Percentiles rank a stretch among this genome's conserved stretches.
phyloP scores from a whole-genome alignment of 2,888 invertebrate genomes.

The Euspilapteryx auroguttella region DNA sequence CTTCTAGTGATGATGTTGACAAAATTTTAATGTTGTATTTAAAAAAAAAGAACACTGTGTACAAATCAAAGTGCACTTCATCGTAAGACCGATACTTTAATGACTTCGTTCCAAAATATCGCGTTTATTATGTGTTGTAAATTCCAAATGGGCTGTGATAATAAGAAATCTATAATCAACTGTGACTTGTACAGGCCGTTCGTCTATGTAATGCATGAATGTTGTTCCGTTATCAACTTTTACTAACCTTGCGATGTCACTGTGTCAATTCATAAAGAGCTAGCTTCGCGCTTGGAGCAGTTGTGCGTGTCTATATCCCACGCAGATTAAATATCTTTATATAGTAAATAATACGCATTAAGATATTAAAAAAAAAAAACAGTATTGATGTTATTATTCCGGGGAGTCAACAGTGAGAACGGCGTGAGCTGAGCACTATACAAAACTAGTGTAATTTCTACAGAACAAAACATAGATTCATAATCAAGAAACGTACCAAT shows the following conservation, averaged over 20 bases:
- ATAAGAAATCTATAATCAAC: slow-evolving; percentile 59
- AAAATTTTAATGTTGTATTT: slow-evolving; percentile 45
- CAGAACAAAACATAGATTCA: slow-evolving; percentile 60
- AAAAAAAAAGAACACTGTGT: slow-evolving; percentile 58
- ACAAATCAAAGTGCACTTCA: slow-evolving; percentile 61
- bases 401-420: slow-evolving; percentile 45
- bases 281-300: slow-evolving; percentile 38
- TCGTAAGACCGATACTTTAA: slow-evolving; percentile 28
- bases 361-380: too few relatives aligned
- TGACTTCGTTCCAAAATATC: slow-evolving; percentile 45
- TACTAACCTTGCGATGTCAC: slow-evolving; percentile 21
- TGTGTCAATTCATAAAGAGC: slow-evolving; percentile 44
- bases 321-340: too few relatives aligned
- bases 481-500: slow-evolving; percentile 76
- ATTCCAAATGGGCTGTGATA: slow-evolving; percentile 84
- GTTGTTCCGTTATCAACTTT: slow-evolving; percentile 5
- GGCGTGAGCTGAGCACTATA: slow-evolving; percentile 24
- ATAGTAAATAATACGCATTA: too few relatives aligned
- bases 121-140: slow-evolving; percentile 59
- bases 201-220: slow-evolving; percentile 45
- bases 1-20: too few relatives aligned
- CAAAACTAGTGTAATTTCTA: slow-evolving; percentile 62
- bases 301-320: slow-evolving; percentile 35
- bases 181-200: slow-evolving; percentile 72
- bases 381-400: slow-evolving; percentile 35